Percentiles rank a stretch among this genome's conserved stretches.
Evolutionary conservation across 2,113 vertebrate species (phyloP).

Genomic region (Tachysurus fulvidraco): DNA sequence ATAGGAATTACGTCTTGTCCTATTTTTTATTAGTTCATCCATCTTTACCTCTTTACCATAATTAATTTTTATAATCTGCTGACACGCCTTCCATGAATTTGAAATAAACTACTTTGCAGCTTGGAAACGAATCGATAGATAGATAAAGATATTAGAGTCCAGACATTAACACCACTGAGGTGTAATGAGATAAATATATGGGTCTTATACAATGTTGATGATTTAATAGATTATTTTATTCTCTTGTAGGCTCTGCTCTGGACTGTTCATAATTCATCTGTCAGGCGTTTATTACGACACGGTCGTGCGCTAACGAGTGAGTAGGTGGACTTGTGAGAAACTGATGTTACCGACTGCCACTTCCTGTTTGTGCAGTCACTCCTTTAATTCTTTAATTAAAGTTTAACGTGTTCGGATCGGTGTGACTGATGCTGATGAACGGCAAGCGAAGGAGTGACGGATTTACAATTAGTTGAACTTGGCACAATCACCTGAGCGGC

Average conservation of each 20-base stretch:
- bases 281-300: constrained; percentile 27
- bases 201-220: not conserved
- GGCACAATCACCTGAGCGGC: constrained; percentile 21
- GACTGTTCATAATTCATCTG: constrained; percentile 34
- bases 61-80: too few species aligned
- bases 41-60: too few species aligned
- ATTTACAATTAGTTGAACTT: constrained; percentile 21
- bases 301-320: not conserved
- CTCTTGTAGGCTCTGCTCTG: not conserved
- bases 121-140: not conserved
- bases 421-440: constrained; percentile 26
- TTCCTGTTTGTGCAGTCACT: constrained; percentile 10
- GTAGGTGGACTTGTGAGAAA: constrained; percentile 4
- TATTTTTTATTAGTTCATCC: too few species aligned
- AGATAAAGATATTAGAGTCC: too few species aligned
- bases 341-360: constrained; percentile 1
- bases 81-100: not conserved
- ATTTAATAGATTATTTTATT: not conserved
- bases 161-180: not conserved
- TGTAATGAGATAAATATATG: constrained; percentile 4
- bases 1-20: too few species aligned
- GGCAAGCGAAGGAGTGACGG: not conserved
- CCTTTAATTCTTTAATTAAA: not conserved
- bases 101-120: not conserved
- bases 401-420: constrained; percentile 31